phyloP scores from a whole-genome alignment of 64 coral and sea anemone species.

The Porites australiensis region DNA sequence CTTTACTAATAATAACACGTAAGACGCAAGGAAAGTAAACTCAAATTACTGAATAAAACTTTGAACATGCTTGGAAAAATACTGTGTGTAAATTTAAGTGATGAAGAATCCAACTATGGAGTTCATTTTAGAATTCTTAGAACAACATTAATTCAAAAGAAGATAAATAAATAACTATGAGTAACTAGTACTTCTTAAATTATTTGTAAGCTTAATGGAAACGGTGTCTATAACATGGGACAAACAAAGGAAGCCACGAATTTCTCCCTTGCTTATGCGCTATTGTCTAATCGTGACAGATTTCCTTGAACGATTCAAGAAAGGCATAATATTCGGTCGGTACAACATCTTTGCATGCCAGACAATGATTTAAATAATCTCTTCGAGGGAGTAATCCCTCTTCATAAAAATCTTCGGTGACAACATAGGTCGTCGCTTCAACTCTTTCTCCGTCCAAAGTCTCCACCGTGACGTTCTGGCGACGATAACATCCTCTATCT shows the following conservation, averaged over 20 bases:
- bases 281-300: background rate
- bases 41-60: no score
- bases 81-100: no score
- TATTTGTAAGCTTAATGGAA: no score
- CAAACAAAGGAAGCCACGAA: background rate
- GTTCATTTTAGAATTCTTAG: no score
- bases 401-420: conserved; percentile 38
- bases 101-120: no score
- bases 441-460: conserved; percentile 24
- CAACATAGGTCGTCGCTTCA: conserved; percentile 74
- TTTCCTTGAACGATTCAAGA: conserved; percentile 72
- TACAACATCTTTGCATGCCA: conserved; percentile 74
- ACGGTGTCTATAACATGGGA: no score
- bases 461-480: conserved; percentile 63
- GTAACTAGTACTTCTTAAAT: no score
- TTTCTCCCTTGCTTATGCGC: background rate
- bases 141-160: no score
- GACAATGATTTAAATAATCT: conserved; percentile 74
- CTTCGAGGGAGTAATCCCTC: conserved; percentile 63
- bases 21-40: no score
- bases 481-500: conserved; percentile 60
- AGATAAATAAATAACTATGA: no score
- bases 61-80: no score
- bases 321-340: conserved; percentile 63
- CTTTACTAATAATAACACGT: no score